These are phyloP conservation scores for Anarsia innoxiella DNA, from an alignment of 2,888 invertebrate genomes.

Conservation along the genomic window DNA sequence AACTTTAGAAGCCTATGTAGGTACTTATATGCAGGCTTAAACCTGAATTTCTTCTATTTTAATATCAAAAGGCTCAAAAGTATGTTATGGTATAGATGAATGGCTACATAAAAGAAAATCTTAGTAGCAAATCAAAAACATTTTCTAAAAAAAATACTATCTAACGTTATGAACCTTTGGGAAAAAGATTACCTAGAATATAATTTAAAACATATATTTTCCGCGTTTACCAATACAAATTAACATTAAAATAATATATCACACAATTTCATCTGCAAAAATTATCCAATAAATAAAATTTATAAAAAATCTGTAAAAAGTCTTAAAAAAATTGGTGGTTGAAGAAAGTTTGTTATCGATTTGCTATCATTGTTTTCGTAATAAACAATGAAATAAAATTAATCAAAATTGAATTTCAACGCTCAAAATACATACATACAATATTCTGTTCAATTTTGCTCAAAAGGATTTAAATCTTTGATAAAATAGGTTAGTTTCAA, in stretches of 20 bases:
- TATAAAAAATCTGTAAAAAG: constrained; percentile 20
- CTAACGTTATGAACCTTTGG: constrained; percentile 51
- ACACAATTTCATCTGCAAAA: constrained; percentile 46
- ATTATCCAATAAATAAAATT: constrained; percentile 42
- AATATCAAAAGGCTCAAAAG: too few relatives aligned
- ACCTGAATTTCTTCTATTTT: too few relatives aligned
- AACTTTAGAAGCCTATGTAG: too few relatives aligned
- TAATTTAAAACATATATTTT: constrained; percentile 44
- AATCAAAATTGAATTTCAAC: constrained; percentile 4
- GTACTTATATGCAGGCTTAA: too few relatives aligned
- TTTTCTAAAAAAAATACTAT: too few relatives aligned
- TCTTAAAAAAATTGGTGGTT: constrained; percentile 28
- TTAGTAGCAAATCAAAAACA: not conserved
- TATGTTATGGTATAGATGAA: too few relatives aligned
- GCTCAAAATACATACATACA: constrained; percentile 10
- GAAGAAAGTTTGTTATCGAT: constrained; percentile 1
- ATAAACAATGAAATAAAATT: constrained; percentile 9
- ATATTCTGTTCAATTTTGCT: constrained; percentile 13
- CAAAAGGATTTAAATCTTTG: too few relatives aligned
- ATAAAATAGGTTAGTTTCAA: too few relatives aligned
- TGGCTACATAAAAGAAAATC: too few relatives aligned
- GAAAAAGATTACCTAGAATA: constrained; percentile 30
- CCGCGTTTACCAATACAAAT: constrained; percentile 43
- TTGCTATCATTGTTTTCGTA: constrained; percentile 7
- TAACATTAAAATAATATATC: constrained; percentile 54